Evolutionary conservation across 2,113 vertebrate genomes (phyloP).

Genomic region (Kryptolebias marmoratus): DNA sequence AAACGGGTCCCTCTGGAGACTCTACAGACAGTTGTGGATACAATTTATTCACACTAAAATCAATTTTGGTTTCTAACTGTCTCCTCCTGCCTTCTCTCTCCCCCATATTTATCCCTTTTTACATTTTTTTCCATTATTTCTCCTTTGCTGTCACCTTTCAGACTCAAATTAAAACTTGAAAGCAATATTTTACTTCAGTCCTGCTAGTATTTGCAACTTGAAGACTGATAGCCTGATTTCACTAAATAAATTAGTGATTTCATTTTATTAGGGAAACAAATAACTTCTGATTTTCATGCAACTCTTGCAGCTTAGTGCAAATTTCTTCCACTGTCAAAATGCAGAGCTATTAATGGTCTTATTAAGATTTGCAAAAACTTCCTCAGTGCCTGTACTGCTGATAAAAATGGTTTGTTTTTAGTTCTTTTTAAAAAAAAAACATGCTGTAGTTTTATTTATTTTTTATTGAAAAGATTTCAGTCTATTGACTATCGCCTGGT

Average conservation of each 20-base stretch:
- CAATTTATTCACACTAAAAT: conserved; percentile 21
- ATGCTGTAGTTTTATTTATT: not conserved
- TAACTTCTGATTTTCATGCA: not conserved
- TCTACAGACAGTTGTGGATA: conserved; percentile 13
- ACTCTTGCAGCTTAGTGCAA: not conserved
- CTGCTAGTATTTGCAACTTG: not conserved
- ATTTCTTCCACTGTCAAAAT: not conserved
- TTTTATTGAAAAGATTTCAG: not conserved
- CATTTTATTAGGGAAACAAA: not conserved
- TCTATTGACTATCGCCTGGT: not conserved
- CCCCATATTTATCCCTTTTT: not conserved
- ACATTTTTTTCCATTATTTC: not conserved
- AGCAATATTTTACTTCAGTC: conserved; percentile 9
- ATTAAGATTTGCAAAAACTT: not conserved
- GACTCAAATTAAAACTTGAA: conserved; percentile 20
- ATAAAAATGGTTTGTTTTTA: not conserved
- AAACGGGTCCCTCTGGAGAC: conserved; percentile 12
- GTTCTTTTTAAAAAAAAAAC: not conserved
- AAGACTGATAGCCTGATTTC: conserved; percentile 30
- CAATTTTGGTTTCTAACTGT: conserved; percentile 24
- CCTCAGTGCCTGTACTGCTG: not conserved
- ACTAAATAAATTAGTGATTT: conserved; percentile 29
- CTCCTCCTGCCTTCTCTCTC: not conserved
- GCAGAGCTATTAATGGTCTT: not conserved
- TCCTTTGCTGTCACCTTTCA: not conserved